A percentile compares a stretch with the other conserved stretches of the same genome.
Conservation (phyloP, 92 coral and sea anemone species). For the Umimayanthus kanabou region DNA sequence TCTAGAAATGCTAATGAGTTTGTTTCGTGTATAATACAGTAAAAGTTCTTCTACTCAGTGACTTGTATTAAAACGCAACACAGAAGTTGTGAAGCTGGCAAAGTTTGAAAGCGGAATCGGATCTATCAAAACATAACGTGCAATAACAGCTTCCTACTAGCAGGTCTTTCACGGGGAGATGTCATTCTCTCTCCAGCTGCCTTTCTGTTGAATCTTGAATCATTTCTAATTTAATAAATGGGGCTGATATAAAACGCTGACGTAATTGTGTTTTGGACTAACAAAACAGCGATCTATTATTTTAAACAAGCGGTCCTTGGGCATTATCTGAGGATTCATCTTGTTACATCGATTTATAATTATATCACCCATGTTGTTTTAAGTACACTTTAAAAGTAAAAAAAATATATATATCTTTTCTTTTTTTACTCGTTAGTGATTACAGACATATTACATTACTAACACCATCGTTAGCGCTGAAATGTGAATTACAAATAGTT, state of each 20-base stretch:
- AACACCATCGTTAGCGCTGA: background rate
- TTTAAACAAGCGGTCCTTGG: conserved; percentile 19
- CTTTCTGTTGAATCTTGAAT: background rate
- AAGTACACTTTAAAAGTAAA: background rate
- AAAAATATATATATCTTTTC: background rate
- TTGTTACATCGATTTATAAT: background rate
- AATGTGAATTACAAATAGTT: background rate
- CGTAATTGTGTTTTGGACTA: conserved; percentile 10
- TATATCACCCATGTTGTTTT: conserved; percentile 20
- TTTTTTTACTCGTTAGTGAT: background rate
- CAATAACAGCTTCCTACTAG: background rate
- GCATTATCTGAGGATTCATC: conserved; percentile 28
- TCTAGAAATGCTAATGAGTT: conserved; percentile 32
- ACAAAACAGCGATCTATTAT: conserved; percentile 6
- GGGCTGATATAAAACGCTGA: conserved; percentile 1
- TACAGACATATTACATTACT: background rate
- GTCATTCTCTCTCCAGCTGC: conserved; percentile 33
- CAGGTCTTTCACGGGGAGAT: conserved; percentile 6
- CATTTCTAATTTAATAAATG: background rate
- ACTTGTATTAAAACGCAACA: background rate
- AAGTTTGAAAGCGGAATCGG: background rate
- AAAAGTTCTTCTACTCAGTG: background rate
- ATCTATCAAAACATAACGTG: conserved; percentile 15
- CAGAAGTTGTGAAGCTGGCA: background rate
- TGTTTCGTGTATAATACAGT: conserved; percentile 19